Evolutionary conservation across 1,140 invertebrate species (phyloP).

Genomic region (Thaumetopoea pityocampa): DNA sequence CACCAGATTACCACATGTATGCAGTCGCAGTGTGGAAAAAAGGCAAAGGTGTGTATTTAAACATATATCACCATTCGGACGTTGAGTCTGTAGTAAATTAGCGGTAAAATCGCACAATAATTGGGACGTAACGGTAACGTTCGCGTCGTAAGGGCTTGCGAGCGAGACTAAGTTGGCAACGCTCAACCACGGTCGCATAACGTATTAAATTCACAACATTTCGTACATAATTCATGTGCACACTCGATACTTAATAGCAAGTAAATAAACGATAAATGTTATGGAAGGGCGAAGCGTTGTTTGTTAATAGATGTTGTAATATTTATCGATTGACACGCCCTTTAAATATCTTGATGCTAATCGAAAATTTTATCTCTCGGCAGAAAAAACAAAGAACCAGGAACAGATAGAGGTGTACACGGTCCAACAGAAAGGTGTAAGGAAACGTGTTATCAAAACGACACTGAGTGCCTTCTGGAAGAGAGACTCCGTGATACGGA

Average conservation of each 20-base stretch:
- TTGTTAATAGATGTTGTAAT: no score
- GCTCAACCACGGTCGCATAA: constrained; percentile 31
- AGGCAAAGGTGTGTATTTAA: constrained; percentile 79
- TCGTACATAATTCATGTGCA: constrained; percentile 54
- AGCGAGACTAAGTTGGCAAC: constrained; percentile 41
- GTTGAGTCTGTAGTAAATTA: no score
- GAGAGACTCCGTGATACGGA: constrained; percentile 79
- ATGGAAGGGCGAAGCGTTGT: constrained; percentile 19
- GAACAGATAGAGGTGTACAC: constrained; percentile 81
- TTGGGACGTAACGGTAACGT: constrained; percentile 31
- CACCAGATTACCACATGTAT: constrained; percentile 75
- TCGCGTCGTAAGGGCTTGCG: constrained; percentile 16
- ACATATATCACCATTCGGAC: no score
- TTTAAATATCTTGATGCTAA: constrained; percentile 5
- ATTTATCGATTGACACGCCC: no score
- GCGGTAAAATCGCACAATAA: constrained; percentile 20
- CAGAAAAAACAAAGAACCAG: constrained; percentile 83
- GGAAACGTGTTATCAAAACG: constrained; percentile 78
- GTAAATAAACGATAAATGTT: constrained; percentile 33
- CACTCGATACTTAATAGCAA: constrained; percentile 32
- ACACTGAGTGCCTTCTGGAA: constrained; percentile 81
- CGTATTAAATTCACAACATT: constrained; percentile 36
- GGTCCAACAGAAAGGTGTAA: constrained; percentile 78
- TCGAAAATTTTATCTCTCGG: constrained; percentile 32
- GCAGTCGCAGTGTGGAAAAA: constrained; percentile 80